Conservation (phyloP, 2,113 vertebrate genomes). For the Ptychochromis oligacanthus region DNA sequence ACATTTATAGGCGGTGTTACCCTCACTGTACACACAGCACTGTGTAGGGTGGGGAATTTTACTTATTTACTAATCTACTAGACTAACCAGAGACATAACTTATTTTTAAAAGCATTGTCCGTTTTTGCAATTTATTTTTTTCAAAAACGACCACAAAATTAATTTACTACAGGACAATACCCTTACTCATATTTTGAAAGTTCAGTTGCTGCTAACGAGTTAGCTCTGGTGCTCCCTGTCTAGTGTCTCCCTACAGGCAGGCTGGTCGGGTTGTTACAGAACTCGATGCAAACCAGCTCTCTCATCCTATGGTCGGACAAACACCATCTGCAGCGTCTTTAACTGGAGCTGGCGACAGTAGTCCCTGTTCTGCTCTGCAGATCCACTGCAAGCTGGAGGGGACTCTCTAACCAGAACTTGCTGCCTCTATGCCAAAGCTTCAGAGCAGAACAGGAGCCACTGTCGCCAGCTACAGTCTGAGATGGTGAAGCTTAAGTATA, state of each 20-base stretch:
- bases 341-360: not conserved
- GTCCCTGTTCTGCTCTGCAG: not conserved
- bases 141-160: not conserved
- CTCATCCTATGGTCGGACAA: rapidly evolving
- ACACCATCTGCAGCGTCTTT: not conserved
- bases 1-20: not conserved
- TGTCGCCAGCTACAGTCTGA: not conserved
- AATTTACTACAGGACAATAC: too few relatives aligned
- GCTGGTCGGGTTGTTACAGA: not conserved
- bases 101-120: too few relatives aligned
- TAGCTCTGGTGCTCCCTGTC: not conserved
- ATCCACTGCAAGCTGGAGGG: too few relatives aligned
- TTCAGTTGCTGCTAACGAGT: not conserved
- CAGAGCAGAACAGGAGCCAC: not conserved
- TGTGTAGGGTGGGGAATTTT: rapidly evolving
- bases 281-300: not conserved
- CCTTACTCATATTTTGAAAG: not conserved
- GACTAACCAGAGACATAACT: not conserved
- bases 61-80: not conserved
- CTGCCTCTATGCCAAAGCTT: not conserved
- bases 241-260: not conserved
- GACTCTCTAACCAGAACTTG: not conserved
- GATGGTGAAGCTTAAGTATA: too few relatives aligned
- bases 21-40: not conserved
- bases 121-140: too few relatives aligned